These are phyloP conservation scores for Rousettus madagascariensis DNA, from an alignment of 2,797 vertebrate genomes.

Conservation along the genomic window DNA sequence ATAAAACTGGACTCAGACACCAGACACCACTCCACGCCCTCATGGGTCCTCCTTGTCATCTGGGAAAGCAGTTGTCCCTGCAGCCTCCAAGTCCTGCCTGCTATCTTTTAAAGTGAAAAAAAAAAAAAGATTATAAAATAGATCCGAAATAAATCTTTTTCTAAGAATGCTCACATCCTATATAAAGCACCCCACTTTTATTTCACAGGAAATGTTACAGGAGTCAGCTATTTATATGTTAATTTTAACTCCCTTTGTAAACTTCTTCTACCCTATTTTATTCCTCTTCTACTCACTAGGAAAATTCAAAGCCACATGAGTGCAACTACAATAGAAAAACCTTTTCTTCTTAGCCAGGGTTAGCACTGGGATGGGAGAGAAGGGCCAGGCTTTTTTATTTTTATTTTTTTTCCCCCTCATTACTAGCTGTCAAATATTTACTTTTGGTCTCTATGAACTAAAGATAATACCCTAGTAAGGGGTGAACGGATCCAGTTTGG, in stretches of 20 bases:
- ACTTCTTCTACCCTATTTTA: not conserved
- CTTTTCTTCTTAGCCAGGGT: not conserved
- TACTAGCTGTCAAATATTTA: constrained; percentile 63
- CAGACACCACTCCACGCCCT: not conserved
- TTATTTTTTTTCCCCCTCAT: not conserved
- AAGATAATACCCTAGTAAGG: not conserved
- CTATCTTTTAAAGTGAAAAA: not conserved
- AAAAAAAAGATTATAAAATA: not conserved
- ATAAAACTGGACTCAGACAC: not conserved
- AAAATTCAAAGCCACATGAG: not conserved
- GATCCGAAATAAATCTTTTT: not conserved
- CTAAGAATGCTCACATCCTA: not conserved
- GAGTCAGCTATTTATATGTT: not conserved
- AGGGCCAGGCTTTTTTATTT: not conserved
- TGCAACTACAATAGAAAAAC: not conserved
- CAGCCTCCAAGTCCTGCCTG: not conserved
- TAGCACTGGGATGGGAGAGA: not conserved
- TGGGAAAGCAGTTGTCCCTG: not conserved
- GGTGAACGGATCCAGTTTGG: not conserved
- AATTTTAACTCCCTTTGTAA: constrained; percentile 11
- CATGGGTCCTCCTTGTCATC: too few species aligned
- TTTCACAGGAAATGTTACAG: not conserved
- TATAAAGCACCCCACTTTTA: not conserved
- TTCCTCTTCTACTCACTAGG: not conserved
- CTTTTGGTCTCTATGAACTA: constrained; percentile 52